These are phyloP conservation scores for Lepidurus apus DNA, from an alignment of 1,140 invertebrate genomes.

Conservation along the genomic window DNA sequence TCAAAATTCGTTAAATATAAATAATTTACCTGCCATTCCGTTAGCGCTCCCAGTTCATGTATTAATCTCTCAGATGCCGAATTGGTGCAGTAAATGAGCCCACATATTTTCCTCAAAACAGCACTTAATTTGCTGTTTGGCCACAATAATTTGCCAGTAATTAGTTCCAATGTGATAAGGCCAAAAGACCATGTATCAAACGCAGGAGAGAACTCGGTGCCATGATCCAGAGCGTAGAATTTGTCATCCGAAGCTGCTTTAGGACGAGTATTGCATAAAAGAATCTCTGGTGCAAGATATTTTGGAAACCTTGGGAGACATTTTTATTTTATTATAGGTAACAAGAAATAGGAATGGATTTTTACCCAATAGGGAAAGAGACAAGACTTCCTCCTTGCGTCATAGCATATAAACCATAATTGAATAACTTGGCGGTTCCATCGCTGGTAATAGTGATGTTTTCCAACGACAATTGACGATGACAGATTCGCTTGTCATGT, in stretches of 20 bases:
- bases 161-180: slow-evolving; percentile 73
- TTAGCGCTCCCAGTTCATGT: slow-evolving; percentile 64
- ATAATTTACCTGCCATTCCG: slow-evolving; percentile 56
- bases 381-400: slow-evolving; percentile 76
- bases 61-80: slow-evolving; percentile 67
- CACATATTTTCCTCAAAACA: slow-evolving; percentile 66
- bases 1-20: not conserved
- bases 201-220: slow-evolving; percentile 48
- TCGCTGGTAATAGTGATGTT: slow-evolving; percentile 73
- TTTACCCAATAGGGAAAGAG: slow-evolving; percentile 84
- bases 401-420: slow-evolving; percentile 90
- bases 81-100: slow-evolving; percentile 55
- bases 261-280: slow-evolving; percentile 51
- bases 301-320: slow-evolving; percentile 55
- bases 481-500: slow-evolving; percentile 65
- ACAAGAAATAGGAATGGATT: slow-evolving; percentile 36
- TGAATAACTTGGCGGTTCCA: slow-evolving; percentile 75
- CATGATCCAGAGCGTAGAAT: slow-evolving; percentile 43
- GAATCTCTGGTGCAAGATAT: slow-evolving; percentile 80
- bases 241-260: slow-evolving; percentile 35
- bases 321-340: slow-evolving; percentile 8
- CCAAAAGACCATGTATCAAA: slow-evolving; percentile 88
- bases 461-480: slow-evolving; percentile 71
- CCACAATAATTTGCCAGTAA: slow-evolving; percentile 47
- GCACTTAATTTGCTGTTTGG: slow-evolving; percentile 56